Conservation (phyloP, 1,140 invertebrate genomes). For the Apolygus lucorum region DNA sequence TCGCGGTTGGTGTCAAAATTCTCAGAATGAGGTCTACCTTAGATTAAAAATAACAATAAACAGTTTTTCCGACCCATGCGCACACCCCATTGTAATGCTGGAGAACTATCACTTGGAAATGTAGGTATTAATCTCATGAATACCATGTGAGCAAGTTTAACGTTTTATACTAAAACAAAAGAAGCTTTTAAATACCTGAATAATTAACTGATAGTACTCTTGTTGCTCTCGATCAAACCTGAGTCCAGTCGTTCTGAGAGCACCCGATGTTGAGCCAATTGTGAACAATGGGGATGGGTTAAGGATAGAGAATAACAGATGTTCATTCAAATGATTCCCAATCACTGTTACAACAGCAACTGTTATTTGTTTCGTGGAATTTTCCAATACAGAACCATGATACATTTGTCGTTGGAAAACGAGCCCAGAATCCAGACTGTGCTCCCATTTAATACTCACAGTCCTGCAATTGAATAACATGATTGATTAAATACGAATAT, state of each 20-base stretch:
- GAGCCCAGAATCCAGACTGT: conserved; percentile 52
- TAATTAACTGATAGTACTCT: conserved; percentile 70
- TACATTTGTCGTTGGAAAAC: conserved; percentile 74
- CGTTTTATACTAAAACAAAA: conserved; percentile 20
- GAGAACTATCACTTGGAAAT: too few species aligned
- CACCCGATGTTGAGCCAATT: conserved; percentile 84
- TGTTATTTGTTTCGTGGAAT: conserved; percentile 68
- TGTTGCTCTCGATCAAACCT: conserved; percentile 76
- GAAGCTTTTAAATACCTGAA: conserved; percentile 54
- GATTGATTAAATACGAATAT: background rate
- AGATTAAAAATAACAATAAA: too few species aligned
- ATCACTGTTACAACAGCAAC: conserved; percentile 78
- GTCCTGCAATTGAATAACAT: conserved; percentile 25
- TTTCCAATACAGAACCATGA: conserved; percentile 71
- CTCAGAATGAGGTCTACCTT: too few species aligned
- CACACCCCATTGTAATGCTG: too few species aligned
- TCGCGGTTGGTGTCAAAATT: too few species aligned
- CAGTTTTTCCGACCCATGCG: too few species aligned
- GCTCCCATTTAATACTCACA: conserved; percentile 49
- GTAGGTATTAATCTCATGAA: too few species aligned
- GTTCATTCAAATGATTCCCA: conserved; percentile 77
- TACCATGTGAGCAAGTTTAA: background rate
- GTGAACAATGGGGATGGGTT: conserved; percentile 84
- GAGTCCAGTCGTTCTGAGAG: conserved; percentile 69
- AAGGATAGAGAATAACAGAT: conserved; percentile 75